A percentile compares a stretch with the other conserved stretches of the same genome.
Conservation (phyloP, 2,888 invertebrate genomes). For the Melanchra persicariae region DNA sequence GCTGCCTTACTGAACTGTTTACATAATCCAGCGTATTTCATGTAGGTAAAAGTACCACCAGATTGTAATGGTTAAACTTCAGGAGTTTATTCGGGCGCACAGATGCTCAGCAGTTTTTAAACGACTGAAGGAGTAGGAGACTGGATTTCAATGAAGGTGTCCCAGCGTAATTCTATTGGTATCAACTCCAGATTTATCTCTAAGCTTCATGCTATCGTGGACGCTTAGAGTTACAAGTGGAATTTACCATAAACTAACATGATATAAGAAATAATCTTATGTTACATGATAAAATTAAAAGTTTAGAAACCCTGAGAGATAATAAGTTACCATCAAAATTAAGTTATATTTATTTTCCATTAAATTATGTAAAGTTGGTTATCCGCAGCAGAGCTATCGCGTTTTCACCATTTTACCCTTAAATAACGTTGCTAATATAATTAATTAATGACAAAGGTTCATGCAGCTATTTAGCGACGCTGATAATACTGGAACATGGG, state of each 20-base stretch:
- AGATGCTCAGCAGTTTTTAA: neutral
- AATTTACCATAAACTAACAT: neutral
- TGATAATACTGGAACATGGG: slow-evolving; percentile 13
- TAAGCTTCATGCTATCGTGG: neutral
- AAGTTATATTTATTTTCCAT: neutral
- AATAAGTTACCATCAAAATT: neutral
- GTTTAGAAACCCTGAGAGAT: neutral
- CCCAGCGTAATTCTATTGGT: neutral
- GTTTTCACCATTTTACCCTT: slow-evolving; percentile 26
- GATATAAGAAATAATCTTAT: neutral
- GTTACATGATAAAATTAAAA: no score
- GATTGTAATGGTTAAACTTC: neutral
- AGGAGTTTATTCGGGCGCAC: neutral
- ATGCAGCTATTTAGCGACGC: slow-evolving; percentile 28
- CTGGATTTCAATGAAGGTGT: neutral
- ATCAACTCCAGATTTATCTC: neutral
- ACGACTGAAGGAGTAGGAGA: neutral
- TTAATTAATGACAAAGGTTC: slow-evolving; percentile 38
- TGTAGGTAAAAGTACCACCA: no score
- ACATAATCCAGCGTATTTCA: neutral
- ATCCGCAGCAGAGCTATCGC: slow-evolving; percentile 25
- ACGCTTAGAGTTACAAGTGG: neutral
- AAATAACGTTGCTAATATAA: slow-evolving; percentile 33
- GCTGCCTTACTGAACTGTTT: neutral
- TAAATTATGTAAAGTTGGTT: neutral